These are phyloP conservation scores for Conus betulinus DNA, from an alignment of 1,140 invertebrate species.

Conservation along the genomic window DNA sequence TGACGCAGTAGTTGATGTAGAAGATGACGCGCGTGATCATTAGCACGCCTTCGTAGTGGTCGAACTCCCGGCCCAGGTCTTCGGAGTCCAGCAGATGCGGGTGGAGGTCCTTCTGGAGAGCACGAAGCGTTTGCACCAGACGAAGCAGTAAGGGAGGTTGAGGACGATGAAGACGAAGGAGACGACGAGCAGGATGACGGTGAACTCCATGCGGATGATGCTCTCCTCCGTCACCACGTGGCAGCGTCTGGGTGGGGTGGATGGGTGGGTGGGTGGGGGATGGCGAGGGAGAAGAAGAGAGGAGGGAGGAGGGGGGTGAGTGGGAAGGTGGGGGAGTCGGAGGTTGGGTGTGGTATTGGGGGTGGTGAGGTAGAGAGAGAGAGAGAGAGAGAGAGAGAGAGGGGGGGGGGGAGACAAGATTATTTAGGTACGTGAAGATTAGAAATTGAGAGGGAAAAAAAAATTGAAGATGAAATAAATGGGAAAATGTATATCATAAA, in stretches of 20 bases:
- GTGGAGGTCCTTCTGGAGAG: conserved; percentile 6
- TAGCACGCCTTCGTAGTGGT: conserved; percentile 40
- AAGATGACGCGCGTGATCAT: conserved; percentile 65
- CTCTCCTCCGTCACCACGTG: conserved; percentile 62
- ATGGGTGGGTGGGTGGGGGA: no score
- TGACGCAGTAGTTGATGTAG: conserved; percentile 68
- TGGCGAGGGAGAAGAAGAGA: no score
- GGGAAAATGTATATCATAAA: no score
- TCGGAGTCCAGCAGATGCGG: background rate
- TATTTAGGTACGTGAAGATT: no score
- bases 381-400: conserved; percentile 38
- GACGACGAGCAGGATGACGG: conserved; percentile 59
- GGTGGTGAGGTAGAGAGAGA: conserved; percentile 17
- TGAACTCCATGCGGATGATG: conserved; percentile 63
- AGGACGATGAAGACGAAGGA: conserved; percentile 49
- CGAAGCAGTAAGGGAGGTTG: conserved; percentile 20
- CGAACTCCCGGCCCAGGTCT: background rate
- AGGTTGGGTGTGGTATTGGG: no score
- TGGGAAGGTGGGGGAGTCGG: no score
- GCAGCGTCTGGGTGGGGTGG: conserved; percentile 27
- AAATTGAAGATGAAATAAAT: no score
- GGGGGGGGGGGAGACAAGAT: no score
- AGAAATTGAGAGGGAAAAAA: no score
- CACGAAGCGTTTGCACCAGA: background rate
- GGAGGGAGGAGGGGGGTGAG: no score